Evolutionary conservation across 2,888 invertebrate genomes (phyloP), one percentile per base, ranked within the genome.

Genomic region (Invenusta paracnida): DNA sequence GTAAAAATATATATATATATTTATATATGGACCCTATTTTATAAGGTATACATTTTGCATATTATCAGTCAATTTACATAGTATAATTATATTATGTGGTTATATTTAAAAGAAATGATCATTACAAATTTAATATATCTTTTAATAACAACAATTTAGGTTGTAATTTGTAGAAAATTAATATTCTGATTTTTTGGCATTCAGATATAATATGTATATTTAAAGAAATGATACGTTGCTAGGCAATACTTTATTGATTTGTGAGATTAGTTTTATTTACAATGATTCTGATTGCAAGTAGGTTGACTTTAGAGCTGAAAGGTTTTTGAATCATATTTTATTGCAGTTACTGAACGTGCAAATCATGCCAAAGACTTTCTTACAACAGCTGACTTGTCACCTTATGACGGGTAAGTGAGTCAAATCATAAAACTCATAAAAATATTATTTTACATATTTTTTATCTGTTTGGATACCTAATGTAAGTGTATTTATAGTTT

Each of bases 281-380:
- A n/a, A n/a, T n/a, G n/a, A n/a, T n/a, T n/a, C n/a, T n/a, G n/a
- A n/a, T n/a, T n/a, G n/a, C n/a, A n/a, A n/a, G n/a, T n/a, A n/a
- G n/a, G n/a, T n/a, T n/a, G n/a, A n/a, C n/a, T n/a, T n/a, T n/a
- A n/a, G n/a, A n/a, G 48, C 5, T 48, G 48, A 48, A 17, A 48
- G 17, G 5, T 48, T 11, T 48, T 48, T 48, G 17, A 11, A 48
- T 11, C 81, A 82, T 30, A 89, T 89, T 13, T 88, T n/a, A n/a
- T n/a, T n/a, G n/a, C n/a, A 90, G 90, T 94, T 31, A 95, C 95
- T 0, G 94, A 95, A 90, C 92, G 95, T 86, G 94, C 94, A 27
- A 94, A 95, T 90, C 95, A 95, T 91, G 95, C 95, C 31, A 93
- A 93, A 48, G 95, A 95, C 89, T 93, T 93, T 28, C 91, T 95